Conservation (phyloP, 2,888 invertebrate species). For the Drosophila koepferae region DNA sequence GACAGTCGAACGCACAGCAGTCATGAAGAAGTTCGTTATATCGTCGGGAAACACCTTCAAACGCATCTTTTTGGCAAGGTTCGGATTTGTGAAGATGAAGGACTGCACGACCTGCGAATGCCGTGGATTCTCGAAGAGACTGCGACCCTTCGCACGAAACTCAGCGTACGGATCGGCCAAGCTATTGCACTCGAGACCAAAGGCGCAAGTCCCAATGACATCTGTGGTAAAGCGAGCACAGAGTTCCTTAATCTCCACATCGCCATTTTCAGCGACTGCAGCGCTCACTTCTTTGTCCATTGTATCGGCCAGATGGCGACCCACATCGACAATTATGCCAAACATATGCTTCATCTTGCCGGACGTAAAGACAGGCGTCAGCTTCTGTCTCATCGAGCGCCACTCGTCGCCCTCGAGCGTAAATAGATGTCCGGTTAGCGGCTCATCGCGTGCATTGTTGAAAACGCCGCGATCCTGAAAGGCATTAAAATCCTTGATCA, state of each 20-base stretch:
- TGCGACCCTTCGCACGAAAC: slow-evolving; percentile 73
- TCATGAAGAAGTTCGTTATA: slow-evolving; percentile 74
- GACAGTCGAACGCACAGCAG: slow-evolving; percentile 85
- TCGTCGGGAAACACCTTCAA: slow-evolving; percentile 67
- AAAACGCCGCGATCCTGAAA: slow-evolving; percentile 82
- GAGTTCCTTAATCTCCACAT: slow-evolving; percentile 85
- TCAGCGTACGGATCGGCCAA: slow-evolving; percentile 83
- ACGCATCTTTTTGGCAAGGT: slow-evolving; percentile 60
- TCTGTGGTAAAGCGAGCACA: slow-evolving; percentile 86
- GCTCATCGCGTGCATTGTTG: slow-evolving; percentile 80
- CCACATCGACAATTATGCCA: slow-evolving; percentile 50
- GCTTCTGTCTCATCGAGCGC: slow-evolving; percentile 85
- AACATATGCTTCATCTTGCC: slow-evolving; percentile 86
- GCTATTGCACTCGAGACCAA: slow-evolving; percentile 86
- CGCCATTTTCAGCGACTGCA: slow-evolving; percentile 39
- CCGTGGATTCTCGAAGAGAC: slow-evolving; percentile 67
- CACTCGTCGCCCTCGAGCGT: slow-evolving; percentile 84
- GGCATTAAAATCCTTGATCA: slow-evolving; percentile 83
- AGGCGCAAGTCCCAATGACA: slow-evolving; percentile 86
- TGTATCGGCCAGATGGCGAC: slow-evolving; percentile 28
- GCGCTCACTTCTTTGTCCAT: slow-evolving; percentile 21
- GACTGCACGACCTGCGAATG: slow-evolving; percentile 47
- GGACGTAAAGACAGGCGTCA: slow-evolving; percentile 86
- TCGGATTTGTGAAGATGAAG: slow-evolving; percentile 64
- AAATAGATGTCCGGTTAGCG: slow-evolving; percentile 81